A percentile compares a stretch with the other conserved stretches of the same genome.
These are phyloP conservation scores for Hyperopisus bebe DNA, from an alignment of 2,113 vertebrate species.

Conservation along the genomic window DNA sequence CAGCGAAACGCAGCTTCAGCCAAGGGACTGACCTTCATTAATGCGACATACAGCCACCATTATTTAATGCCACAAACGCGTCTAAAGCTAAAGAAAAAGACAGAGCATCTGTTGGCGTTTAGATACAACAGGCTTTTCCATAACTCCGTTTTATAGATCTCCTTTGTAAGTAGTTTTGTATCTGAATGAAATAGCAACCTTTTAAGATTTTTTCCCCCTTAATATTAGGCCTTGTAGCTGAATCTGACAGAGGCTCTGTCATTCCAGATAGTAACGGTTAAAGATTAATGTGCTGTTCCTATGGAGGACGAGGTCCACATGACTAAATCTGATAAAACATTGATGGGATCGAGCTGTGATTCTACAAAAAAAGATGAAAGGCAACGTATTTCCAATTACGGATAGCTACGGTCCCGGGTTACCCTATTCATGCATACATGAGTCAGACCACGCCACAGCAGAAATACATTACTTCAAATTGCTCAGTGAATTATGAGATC, in stretches of 20 bases:
- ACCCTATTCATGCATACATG: conserved; percentile 7
- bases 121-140: neutral
- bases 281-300: conserved; percentile 1
- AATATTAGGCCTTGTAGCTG: neutral
- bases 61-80: neutral
- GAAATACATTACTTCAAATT: conserved; percentile 9
- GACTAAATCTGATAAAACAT: conserved; percentile 17
- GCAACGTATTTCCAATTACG: conserved; percentile 4
- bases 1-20: neutral
- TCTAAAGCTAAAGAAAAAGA: neutral
- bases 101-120: conserved; percentile 1
- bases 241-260: neutral
- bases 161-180: neutral
- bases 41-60: neutral
- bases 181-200: neutral
- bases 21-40: neutral
- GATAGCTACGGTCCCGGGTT: neutral
- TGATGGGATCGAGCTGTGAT: neutral
- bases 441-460: neutral
- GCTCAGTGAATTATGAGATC: conserved; percentile 11
- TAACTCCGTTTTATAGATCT: neutral
- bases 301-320: neutral
- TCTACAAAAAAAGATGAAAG: neutral
- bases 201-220: neutral
- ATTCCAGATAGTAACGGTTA: neutral